Evolutionary conservation across 1,140 invertebrate species (phyloP), one percentile per base, ranked within the genome.

Genomic region (Mylabris phalerata): DNA sequence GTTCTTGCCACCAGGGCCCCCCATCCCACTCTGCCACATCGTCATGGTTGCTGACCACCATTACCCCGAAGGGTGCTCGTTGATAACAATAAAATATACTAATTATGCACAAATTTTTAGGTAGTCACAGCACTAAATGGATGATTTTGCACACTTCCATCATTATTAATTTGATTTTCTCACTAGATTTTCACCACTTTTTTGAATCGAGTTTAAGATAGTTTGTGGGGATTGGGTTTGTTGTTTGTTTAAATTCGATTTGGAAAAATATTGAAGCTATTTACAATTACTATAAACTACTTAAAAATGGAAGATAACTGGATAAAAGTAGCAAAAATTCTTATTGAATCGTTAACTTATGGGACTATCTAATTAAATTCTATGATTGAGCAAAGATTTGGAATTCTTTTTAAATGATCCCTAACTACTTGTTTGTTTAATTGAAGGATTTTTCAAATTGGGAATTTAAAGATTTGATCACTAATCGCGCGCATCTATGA

Each of bases 11-110:
- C 85, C 84, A 77, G 83, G 80, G 69, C 85, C 84, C 82, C 86
- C 85, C 74, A 86, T 85, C 67, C 73, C 73, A 75, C 85, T 86
- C 75, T 87, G 85, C 85, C 85, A 87, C 86, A 88, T 88, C 75
- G 82, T 80, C 79, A 82, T 80, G 66, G 48, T 68, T 65, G 67
- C 65, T 61, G 67, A 44, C 65, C 71, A 73, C 71, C 62, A 73
- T 68, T 63, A 52, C 50, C 51, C 42, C 46, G n/a, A 48, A 32
- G 32, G 32, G 32, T 32, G 1, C 32, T 32, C 32, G 4, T 32
- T 32, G 7, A 5, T 32, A 32, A 7, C 26, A 45, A 24, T 49
- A 54, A 57, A 47, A 13, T 44, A 26, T 52, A 61, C 24, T 48
- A 39, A 26, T 13, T 25, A 9, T 11, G 43, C 47, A 48, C 50